Evolutionary conservation across 2,797 vertebrate species (phyloP).

Genomic region (Girardinus metallicus): DNA sequence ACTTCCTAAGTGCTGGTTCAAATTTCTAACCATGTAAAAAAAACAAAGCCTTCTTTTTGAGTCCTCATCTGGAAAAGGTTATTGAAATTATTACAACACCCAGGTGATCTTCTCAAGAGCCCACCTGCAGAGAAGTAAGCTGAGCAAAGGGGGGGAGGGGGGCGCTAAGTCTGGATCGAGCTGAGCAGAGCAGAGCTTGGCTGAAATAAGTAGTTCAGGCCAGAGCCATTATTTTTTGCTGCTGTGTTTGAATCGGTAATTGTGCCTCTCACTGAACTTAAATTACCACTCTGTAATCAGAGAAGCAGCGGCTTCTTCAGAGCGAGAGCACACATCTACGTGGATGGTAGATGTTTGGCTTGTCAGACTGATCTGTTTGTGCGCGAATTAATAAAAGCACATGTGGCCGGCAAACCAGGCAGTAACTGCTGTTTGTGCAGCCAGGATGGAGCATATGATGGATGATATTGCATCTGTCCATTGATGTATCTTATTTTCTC

Average conservation of each 20-base stretch:
- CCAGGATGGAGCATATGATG: background rate
- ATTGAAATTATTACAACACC: constrained; percentile 30
- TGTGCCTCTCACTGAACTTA: constrained; percentile 52
- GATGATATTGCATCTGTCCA: constrained; percentile 23
- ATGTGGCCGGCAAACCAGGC: background rate
- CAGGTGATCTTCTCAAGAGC: constrained; percentile 23
- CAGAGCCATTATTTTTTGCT: constrained; percentile 33
- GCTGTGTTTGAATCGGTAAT: constrained; percentile 66
- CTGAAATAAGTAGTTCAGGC: constrained; percentile 38
- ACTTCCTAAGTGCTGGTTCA: constrained; percentile 6
- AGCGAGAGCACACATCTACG: constrained; percentile 32
- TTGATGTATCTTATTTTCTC: constrained; percentile 11
- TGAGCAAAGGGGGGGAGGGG: constrained; percentile 13
- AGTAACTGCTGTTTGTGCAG: constrained; percentile 27
- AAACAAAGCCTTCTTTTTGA: background rate
- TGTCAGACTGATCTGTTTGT: constrained; percentile 3
- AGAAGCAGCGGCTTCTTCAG: constrained; percentile 49
- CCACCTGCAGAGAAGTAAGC: constrained; percentile 15
- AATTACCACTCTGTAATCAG: constrained; percentile 67
- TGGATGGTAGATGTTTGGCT: constrained; percentile 29
- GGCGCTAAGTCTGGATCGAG: constrained; percentile 25
- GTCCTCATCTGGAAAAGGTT: background rate
- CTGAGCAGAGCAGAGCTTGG: constrained; percentile 37
- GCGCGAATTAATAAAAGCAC: constrained; percentile 4
- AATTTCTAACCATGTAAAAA: background rate